Percentiles rank a stretch among this genome's conserved stretches.
Conservation (phyloP, 1,140 invertebrate species). For the Aphelinus certus region DNA sequence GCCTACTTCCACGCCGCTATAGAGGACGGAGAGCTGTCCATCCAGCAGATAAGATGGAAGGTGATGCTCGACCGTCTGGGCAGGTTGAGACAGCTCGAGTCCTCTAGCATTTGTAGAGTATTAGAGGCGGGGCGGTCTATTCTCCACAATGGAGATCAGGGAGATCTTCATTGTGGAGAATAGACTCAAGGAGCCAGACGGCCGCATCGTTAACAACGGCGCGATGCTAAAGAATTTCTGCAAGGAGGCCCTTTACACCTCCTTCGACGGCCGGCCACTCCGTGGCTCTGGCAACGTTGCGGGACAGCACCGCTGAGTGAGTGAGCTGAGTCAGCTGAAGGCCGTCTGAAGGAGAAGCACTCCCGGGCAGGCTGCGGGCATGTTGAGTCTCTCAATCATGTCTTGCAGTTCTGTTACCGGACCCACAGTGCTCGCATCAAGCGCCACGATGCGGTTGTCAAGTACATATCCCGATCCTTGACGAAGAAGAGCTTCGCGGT, state of each 20-base stretch:
- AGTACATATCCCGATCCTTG: not conserved
- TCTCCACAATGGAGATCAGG: too few relatives aligned
- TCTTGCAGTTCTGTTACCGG: constrained; percentile 37
- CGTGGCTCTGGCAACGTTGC: not conserved
- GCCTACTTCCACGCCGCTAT: constrained; percentile 37
- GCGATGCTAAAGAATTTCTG: not conserved
- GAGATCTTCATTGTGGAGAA: not conserved
- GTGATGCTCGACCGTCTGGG: not conserved
- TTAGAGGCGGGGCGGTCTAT: not conserved
- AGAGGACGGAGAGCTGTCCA: constrained; percentile 30
- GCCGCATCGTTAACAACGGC: not conserved
- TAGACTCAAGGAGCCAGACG: not conserved
- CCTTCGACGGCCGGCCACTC: not conserved
- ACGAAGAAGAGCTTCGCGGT: not conserved
- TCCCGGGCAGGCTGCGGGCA: constrained; percentile 41
- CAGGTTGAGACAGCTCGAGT: not conserved
- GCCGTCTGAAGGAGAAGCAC: constrained; percentile 6
- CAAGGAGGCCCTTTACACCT: too few relatives aligned
- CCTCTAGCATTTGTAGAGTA: too few relatives aligned
- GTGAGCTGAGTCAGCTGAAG: not conserved
- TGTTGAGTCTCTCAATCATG: constrained; percentile 40
- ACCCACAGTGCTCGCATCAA: too few relatives aligned
- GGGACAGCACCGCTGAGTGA: not conserved
- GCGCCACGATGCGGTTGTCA: too few relatives aligned
- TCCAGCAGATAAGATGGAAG: constrained; percentile 32